A percentile compares a stretch with the other conserved stretches of the same genome.
phyloP scores from a whole-genome alignment of 1,140 invertebrate genomes.

The Mizuhopecten yessoensis region DNA sequence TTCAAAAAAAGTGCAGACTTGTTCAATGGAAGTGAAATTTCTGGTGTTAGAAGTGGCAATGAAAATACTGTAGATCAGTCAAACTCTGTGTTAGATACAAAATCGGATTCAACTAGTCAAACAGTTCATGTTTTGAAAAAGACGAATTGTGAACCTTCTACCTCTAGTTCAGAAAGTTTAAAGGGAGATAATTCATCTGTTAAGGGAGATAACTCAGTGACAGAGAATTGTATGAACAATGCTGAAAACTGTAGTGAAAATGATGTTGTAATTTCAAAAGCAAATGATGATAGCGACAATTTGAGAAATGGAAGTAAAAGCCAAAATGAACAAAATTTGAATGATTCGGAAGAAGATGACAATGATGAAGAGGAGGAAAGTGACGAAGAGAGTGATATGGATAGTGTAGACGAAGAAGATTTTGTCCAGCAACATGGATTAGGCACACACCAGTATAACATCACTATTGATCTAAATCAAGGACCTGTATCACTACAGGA shows the following conservation, averaged over 20 bases:
- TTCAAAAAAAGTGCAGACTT: neutral
- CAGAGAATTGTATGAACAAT: neutral
- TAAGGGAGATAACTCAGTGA: neutral
- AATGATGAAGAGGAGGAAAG: constrained; percentile 49
- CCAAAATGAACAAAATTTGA: neutral
- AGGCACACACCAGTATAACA: constrained; percentile 63
- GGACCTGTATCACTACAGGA: constrained; percentile 69
- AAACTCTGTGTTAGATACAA: neutral
- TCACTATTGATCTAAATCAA: constrained; percentile 73
- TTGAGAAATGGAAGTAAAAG: neutral
- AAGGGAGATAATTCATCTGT: neutral
- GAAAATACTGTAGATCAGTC: neutral
- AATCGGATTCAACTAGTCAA: neutral
- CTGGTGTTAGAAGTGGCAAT: neutral
- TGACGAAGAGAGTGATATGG: constrained; percentile 59
- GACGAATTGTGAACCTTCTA: neutral
- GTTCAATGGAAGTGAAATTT: neutral
- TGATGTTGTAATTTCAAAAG: neutral
- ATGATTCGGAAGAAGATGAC: constrained; percentile 42
- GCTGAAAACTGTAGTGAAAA: neutral
- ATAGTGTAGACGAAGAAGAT: constrained; percentile 60
- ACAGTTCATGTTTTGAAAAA: neutral
- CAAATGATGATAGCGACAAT: neutral
- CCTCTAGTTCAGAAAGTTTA: neutral
- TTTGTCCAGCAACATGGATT: constrained; percentile 75